Evolutionary conservation across 2,888 invertebrate genomes (phyloP), one percentile per base, ranked within the genome.

Genomic region (Heliconius sara): DNA sequence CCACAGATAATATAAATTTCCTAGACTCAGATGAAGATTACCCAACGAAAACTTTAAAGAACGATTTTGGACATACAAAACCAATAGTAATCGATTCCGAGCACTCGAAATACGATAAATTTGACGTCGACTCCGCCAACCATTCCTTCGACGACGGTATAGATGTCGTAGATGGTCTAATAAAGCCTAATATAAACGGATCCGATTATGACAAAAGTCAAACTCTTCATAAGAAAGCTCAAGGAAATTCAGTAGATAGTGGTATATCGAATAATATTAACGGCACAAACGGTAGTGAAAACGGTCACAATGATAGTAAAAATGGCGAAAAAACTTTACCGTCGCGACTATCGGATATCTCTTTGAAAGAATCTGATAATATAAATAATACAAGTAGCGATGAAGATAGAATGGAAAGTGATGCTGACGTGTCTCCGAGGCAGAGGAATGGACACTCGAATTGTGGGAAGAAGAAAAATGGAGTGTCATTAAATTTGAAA

Each of bases 41-140:
- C 73, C 94, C 95, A 0, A 95, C 94, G 3, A 93, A 94, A 73
- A 95, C 94, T 83, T 60, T 39, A 13, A 94, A 94, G 83, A 95
- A 93, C 6, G 94, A 95, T 82, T 95, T 94, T 86, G 93, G 93
- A 0, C 94, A 95, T 83, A 95, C 94, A 0, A 91, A 93, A 87
- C 95, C 95, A 0, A 95, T 95, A 78, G 89, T 95, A 39, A 95
- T 95, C 70, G 95, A 94, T 83, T 93, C 94, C 0, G 95, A 95
- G 80, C 88, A 90, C 75, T 88, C 85, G 0, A 93, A 93, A 80
- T 90, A 89, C 77, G 91, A 91, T 2, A 91, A 90, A n/a, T 91
- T 90, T 70, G 91, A 91, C 85, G 81, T 81, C 0, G 95, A 95
- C 80, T 95, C 95, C 0, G 94, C 95, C 0, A 92, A 94, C 77